These are phyloP conservation scores for Patiria pectinifera DNA, from an alignment of 53 echinoderm and acorn worm genomes.

Conservation along the genomic window DNA sequence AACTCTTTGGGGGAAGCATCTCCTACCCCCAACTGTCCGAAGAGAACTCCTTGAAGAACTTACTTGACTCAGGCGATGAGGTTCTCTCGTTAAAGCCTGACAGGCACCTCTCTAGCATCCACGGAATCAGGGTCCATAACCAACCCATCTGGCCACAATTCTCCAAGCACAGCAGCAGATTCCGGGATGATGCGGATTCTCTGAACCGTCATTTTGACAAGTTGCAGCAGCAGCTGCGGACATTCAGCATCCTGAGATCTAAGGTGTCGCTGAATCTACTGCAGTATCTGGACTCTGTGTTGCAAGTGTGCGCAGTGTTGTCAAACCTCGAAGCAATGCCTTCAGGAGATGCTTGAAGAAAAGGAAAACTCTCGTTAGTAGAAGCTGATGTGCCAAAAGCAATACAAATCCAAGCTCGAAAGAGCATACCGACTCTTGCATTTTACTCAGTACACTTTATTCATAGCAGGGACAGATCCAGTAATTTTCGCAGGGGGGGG, in stretches of 20 bases:
- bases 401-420: no score
- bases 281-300: slow-evolving; percentile 15
- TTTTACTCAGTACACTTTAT: no score
- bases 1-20: slow-evolving; percentile 9
- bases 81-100: slow-evolving; percentile 25
- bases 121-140: neutral
- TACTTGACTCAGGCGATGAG: slow-evolving; percentile 2
- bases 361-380: neutral
- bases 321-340: neutral
- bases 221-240: slow-evolving; percentile 34
- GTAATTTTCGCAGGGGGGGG: no score
- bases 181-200: slow-evolving; percentile 1
- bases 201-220: slow-evolving; percentile 26
- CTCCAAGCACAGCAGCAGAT: neutral
- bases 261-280: slow-evolving; percentile 20
- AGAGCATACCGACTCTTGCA: no score
- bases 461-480: no score
- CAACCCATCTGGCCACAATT: neutral
- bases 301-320: slow-evolving; percentile 33
- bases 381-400: no score
- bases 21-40: neutral
- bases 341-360: neutral
- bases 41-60: slow-evolving; percentile 18
- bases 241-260: slow-evolving; percentile 34
- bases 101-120: neutral